A percentile compares a stretch with the other conserved stretches of the same genome.
These are phyloP conservation scores for Napeogenes sylphis DNA, from an alignment of 2,888 invertebrate species.

Conservation along the genomic window DNA sequence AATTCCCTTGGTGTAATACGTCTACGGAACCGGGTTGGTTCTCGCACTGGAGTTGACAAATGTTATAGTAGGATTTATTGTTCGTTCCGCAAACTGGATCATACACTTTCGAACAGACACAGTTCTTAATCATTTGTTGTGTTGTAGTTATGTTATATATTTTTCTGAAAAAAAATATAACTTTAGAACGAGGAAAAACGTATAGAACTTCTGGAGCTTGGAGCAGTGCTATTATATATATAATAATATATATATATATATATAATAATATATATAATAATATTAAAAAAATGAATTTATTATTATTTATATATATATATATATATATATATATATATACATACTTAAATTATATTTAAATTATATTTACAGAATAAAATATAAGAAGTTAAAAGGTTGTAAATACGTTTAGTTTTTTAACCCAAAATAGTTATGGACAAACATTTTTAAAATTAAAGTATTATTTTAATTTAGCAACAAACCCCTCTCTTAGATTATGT, in stretches of 20 bases:
- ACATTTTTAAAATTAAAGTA: not conserved
- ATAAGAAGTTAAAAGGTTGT: too few species aligned
- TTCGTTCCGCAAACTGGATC: constrained; percentile 57
- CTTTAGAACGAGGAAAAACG: too few species aligned
- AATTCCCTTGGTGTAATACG: constrained; percentile 51
- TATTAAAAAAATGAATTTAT: too few species aligned
- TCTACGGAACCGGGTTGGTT: constrained; percentile 22
- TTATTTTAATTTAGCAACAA: not conserved
- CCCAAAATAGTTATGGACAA: too few species aligned
- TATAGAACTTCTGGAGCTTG: constrained; percentile 2
- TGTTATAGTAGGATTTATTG: constrained; percentile 51
- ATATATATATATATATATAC: too few species aligned
- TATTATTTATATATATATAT: too few species aligned
- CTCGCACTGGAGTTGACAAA: constrained; percentile 52
- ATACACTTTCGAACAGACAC: constrained; percentile 53
- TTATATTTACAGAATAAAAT: too few species aligned
- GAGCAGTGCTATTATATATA: too few species aligned
- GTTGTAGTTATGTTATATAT: constrained; percentile 12
- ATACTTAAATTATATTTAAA: too few species aligned
- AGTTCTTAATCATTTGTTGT: constrained; percentile 30
- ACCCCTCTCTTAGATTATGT: not conserved
- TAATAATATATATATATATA: too few species aligned
- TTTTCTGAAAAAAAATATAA: constrained; percentile 8
- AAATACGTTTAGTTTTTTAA: too few species aligned
- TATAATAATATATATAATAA: too few species aligned